These are phyloP conservation scores for Tachina fera DNA, from an alignment of 2,888 invertebrate species.

Conservation along the genomic window DNA sequence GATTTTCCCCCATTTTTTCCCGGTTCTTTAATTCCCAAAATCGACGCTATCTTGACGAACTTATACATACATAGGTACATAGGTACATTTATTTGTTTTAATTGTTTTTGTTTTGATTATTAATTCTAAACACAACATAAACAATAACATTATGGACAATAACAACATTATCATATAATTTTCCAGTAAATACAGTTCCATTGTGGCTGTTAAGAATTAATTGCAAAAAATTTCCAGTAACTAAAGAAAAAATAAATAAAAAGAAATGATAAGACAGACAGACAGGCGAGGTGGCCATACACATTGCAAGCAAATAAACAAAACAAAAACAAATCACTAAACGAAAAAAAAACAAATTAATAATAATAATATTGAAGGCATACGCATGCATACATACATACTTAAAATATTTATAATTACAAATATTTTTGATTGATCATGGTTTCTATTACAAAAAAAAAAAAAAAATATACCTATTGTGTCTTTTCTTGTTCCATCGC, in stretches of 20 bases:
- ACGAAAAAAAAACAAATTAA: neutral
- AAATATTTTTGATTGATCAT: no score
- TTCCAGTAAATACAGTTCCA: neutral
- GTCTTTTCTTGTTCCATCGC: no score
- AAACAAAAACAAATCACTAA: neutral
- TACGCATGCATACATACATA: neutral
- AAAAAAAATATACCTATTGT: no score
- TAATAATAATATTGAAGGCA: no score
- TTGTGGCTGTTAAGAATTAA: neutral
- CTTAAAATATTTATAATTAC: no score
- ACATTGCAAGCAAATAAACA: neutral
- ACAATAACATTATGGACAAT: neutral
- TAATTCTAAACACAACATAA: neutral
- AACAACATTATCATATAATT: neutral
- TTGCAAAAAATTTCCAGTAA: neutral
- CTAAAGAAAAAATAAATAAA: neutral
- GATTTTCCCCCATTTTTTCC: no score
- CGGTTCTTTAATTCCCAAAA: no score
- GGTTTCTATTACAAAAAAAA: no score
- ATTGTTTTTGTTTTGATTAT: constrained; percentile 26
- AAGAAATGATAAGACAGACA: neutral
- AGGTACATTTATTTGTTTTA: neutral
- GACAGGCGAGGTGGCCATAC: neutral
- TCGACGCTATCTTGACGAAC: no score
- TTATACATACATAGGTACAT: no score